Conservation (phyloP, 2,113 vertebrate genomes). For the Pseudonaja textilis region DNA sequence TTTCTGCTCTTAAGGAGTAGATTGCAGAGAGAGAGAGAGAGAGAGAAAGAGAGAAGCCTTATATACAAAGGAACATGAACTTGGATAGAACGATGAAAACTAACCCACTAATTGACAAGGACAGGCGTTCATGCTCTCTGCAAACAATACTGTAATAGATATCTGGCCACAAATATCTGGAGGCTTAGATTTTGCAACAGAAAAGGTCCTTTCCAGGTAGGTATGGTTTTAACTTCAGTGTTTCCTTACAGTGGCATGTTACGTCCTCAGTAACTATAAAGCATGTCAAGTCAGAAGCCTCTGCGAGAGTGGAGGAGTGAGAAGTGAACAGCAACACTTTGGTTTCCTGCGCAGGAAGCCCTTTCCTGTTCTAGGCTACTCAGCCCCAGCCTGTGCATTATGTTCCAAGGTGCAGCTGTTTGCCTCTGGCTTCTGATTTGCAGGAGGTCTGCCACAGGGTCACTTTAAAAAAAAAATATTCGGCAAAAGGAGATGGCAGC, state of each 20-base stretch:
- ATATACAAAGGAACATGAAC: neutral
- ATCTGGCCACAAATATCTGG: neutral
- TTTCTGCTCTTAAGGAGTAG: neutral
- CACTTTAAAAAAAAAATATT: neutral
- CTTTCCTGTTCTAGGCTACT: neutral
- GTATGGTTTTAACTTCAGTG: neutral
- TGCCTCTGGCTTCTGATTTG: neutral
- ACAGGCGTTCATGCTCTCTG: neutral
- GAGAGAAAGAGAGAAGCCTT: neutral
- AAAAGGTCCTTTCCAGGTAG: neutral
- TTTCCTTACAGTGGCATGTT: too few species aligned
- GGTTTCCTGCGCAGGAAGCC: neutral
- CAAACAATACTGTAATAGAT: neutral
- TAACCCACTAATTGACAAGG: neutral
- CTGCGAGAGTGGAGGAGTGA: neutral
- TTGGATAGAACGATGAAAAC: neutral
- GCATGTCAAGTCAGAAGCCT: neutral
- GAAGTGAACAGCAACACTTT: neutral
- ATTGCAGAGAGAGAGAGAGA: neutral
- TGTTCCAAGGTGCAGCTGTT: neutral
- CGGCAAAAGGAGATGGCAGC: conserved; percentile 56
- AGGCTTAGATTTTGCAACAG: neutral
- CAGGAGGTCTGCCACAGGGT: neutral
- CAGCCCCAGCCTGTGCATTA: neutral
- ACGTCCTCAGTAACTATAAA: neutral